A percentile compares a stretch with the other conserved stretches of the same genome.
phyloP scores from a whole-genome alignment of 2,797 vertebrate genomes.

The Etheostoma perlongum region DNA sequence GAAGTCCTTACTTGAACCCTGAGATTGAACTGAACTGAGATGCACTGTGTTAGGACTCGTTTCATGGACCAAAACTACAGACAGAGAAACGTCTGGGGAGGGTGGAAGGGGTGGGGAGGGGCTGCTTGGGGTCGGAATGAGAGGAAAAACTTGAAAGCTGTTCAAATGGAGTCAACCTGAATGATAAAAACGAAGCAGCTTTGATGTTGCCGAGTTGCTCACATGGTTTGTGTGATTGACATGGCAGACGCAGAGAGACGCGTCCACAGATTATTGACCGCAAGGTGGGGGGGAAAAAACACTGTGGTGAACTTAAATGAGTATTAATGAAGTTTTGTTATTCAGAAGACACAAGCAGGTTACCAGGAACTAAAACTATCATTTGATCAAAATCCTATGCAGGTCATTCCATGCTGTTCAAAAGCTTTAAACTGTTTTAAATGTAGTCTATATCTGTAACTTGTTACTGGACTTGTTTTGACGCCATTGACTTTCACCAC shows the following conservation, averaged over 20 bases:
- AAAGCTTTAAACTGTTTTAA: slow-evolving; percentile 15
- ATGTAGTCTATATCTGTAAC: slow-evolving; percentile 12
- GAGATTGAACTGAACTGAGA: slow-evolving; percentile 22
- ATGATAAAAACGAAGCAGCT: slow-evolving; percentile 56
- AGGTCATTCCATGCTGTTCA: slow-evolving; percentile 11
- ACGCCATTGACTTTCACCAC: background rate
- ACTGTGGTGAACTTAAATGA: slow-evolving; percentile 1
- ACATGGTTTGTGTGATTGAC: slow-evolving; percentile 39
- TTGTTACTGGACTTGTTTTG: slow-evolving; percentile 2
- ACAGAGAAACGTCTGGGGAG: slow-evolving; percentile 14
- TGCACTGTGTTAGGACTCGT: slow-evolving; percentile 18
- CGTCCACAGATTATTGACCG: slow-evolving; percentile 28
- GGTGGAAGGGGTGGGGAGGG: background rate
- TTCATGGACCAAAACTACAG: slow-evolving; percentile 9
- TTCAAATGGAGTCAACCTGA: slow-evolving; percentile 48
- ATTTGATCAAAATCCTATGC: background rate
- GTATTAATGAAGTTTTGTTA: slow-evolving; percentile 8
- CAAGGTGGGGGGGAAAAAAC: slow-evolving; percentile 14
- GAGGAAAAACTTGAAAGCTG: slow-evolving; percentile 51
- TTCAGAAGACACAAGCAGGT: slow-evolving; percentile 8
- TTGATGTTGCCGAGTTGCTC: slow-evolving; percentile 57
- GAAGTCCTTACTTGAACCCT: slow-evolving; percentile 38
- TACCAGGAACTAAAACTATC: background rate
- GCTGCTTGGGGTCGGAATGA: background rate
- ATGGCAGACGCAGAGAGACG: slow-evolving; percentile 19